A percentile compares a stretch with the other conserved stretches of the same genome.
These are phyloP conservation scores for Aythya baeri DNA, from an alignment of 2,113 vertebrate species.

Conservation along the genomic window DNA sequence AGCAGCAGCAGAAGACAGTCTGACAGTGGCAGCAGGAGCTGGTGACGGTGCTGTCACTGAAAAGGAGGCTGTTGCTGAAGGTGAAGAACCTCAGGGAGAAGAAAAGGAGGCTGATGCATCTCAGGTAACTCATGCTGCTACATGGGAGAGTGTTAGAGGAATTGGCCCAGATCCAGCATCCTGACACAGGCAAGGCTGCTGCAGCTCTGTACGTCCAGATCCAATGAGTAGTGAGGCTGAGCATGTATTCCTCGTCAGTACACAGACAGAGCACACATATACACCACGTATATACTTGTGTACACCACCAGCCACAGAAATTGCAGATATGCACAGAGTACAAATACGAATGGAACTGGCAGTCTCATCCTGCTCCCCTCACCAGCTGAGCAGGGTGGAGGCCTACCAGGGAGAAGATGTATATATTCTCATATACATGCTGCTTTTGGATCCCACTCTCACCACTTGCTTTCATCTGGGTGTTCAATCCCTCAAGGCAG, in stretches of 20 bases:
- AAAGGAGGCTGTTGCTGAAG: slow-evolving; percentile 30
- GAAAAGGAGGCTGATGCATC: slow-evolving; percentile 57
- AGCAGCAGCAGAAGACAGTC: neutral
- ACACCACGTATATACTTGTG: neutral
- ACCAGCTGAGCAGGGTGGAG: neutral
- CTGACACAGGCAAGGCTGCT: accelerated
- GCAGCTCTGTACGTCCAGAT: neutral
- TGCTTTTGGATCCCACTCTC: neutral
- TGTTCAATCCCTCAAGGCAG: no score
- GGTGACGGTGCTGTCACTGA: neutral
- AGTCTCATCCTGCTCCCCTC: neutral
- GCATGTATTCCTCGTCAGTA: neutral
- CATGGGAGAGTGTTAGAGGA: neutral
- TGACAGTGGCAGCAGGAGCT: neutral
- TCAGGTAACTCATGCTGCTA: slow-evolving; percentile 52
- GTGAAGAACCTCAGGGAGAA: slow-evolving; percentile 63
- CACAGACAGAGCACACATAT: neutral
- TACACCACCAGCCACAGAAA: neutral
- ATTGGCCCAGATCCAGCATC: neutral
- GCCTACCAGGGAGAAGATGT: neutral
- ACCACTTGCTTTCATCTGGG: no score
- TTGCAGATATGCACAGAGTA: neutral
- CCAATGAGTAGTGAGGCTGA: neutral
- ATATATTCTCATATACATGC: neutral
- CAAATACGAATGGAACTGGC: neutral